phyloP scores from a whole-genome alignment of 2,113 vertebrate genomes.

The Bubo scandiacus region DNA sequence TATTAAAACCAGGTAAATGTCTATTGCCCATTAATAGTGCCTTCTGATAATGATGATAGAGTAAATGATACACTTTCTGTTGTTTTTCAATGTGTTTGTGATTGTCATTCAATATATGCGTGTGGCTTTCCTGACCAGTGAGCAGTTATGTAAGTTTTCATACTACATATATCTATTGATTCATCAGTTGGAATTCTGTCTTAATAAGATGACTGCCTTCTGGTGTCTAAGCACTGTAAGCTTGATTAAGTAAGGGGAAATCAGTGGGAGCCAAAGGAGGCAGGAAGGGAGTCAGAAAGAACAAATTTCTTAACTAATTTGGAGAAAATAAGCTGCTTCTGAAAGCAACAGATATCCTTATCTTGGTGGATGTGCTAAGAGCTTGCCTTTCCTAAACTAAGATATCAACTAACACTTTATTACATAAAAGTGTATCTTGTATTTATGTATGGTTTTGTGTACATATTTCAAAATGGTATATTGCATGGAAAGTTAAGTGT shows the following conservation, averaged over 20 bases:
- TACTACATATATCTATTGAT: neutral
- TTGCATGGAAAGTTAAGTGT: neutral
- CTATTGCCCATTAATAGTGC: neutral
- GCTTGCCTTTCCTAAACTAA: neutral
- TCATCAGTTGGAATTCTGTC: neutral
- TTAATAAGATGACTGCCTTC: neutral
- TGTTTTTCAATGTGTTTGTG: neutral
- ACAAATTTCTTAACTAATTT: neutral
- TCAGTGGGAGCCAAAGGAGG: neutral
- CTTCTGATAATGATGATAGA: neutral
- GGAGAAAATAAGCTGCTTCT: neutral
- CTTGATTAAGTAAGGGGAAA: conserved; percentile 12
- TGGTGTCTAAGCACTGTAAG: neutral
- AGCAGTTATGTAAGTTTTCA: neutral
- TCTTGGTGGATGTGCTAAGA: neutral
- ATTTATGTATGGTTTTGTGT: neutral
- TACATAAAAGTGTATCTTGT: neutral
- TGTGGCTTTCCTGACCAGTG: neutral
- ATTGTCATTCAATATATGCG: neutral
- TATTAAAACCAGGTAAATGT: neutral
- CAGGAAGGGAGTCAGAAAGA: neutral
- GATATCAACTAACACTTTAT: neutral
- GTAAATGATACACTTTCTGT: neutral
- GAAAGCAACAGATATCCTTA: neutral
- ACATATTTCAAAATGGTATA: neutral